A percentile compares a stretch with the other conserved stretches of the same genome.
These are phyloP conservation scores for Pectinophora gossypiella DNA, from an alignment of 1,140 invertebrate genomes.

Conservation along the genomic window DNA sequence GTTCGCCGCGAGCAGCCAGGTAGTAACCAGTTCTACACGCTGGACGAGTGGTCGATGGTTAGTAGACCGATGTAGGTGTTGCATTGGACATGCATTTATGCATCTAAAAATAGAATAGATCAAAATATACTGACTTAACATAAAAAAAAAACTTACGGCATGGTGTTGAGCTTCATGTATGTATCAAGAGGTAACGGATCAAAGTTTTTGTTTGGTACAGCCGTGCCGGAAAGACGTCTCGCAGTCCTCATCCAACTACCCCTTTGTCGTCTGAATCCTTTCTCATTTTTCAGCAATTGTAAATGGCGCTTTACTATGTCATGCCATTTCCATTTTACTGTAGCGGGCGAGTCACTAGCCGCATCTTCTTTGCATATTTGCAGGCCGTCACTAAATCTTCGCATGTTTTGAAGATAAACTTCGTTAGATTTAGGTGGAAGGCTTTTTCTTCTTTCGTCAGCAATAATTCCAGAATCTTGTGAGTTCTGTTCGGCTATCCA, in stretches of 20 bases:
- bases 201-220: slow-evolving; percentile 35
- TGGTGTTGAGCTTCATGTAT: slow-evolving; percentile 68
- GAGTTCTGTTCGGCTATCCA: slow-evolving; percentile 73
- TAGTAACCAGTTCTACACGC: slow-evolving; percentile 47
- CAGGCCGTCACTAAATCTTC: slow-evolving; percentile 75
- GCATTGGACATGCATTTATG: slow-evolving; percentile 27
- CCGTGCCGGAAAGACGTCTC: slow-evolving; percentile 65
- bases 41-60: slow-evolving; percentile 33
- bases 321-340: slow-evolving; percentile 75
- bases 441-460: slow-evolving; percentile 68
- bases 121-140: background rate
- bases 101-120: slow-evolving; percentile 9
- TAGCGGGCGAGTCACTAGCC: slow-evolving; percentile 72
- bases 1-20: slow-evolving; percentile 30
- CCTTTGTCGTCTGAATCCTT: slow-evolving; percentile 75
- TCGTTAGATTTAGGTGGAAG: slow-evolving; percentile 72
- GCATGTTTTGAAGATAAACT: slow-evolving; percentile 73
- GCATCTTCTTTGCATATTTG: slow-evolving; percentile 75
- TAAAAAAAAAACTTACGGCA: slow-evolving; percentile 60
- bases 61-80: slow-evolving; percentile 39
- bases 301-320: slow-evolving; percentile 76
- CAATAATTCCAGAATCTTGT: slow-evolving; percentile 54
- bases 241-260: slow-evolving; percentile 77
- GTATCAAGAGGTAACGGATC: slow-evolving; percentile 52
- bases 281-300: slow-evolving; percentile 74